These are phyloP conservation scores for Drosophila setifemur DNA, from an alignment of 1,140 invertebrate species.

Conservation along the genomic window DNA sequence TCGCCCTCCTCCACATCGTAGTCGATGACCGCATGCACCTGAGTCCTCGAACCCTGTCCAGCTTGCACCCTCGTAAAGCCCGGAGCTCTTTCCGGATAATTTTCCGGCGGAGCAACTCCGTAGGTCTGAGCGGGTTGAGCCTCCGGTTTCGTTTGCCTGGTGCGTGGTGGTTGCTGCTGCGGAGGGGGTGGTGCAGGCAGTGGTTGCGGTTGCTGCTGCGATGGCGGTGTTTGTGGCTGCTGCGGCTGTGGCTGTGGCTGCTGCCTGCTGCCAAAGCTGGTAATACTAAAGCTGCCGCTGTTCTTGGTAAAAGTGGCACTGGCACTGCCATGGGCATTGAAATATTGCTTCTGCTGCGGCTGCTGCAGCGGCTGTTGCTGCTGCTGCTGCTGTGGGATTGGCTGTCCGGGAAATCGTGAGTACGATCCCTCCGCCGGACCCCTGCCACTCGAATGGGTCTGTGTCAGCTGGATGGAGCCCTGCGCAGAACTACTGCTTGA, in stretches of 20 bases:
- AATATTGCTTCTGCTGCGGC: constrained; percentile 62
- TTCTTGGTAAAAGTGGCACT: constrained; percentile 64
- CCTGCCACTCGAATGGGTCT: constrained; percentile 39
- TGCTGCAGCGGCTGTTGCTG: too few relatives aligned
- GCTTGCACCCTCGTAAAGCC: constrained; percentile 81
- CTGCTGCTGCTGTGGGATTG: constrained; percentile 16
- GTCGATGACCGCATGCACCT: constrained; percentile 81
- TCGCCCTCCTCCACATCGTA: constrained; percentile 82
- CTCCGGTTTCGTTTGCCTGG: constrained; percentile 50
- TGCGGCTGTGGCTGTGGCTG: constrained; percentile 26
- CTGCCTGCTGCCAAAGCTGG: constrained; percentile 59
- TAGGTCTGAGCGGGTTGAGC: constrained; percentile 60
- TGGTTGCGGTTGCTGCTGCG: constrained; percentile 14
- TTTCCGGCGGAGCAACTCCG: constrained; percentile 55
- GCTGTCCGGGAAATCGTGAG: constrained; percentile 47
- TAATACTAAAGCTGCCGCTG: constrained; percentile 74
- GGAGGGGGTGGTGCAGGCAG: constrained; percentile 27
- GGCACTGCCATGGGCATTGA: constrained; percentile 66
- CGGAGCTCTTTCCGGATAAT: constrained; percentile 73
- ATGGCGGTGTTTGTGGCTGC: constrained; percentile 12
- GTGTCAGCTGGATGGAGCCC: constrained; percentile 54
- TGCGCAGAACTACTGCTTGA: constrained; percentile 39
- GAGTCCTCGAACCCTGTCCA: constrained; percentile 75
- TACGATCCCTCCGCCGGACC: constrained; percentile 67
- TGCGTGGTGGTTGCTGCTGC: constrained; percentile 8